A percentile compares a stretch with the other conserved stretches of the same genome.
Conservation (phyloP, 2,888 invertebrate genomes). For the Drosophila melanocephala region DNA sequence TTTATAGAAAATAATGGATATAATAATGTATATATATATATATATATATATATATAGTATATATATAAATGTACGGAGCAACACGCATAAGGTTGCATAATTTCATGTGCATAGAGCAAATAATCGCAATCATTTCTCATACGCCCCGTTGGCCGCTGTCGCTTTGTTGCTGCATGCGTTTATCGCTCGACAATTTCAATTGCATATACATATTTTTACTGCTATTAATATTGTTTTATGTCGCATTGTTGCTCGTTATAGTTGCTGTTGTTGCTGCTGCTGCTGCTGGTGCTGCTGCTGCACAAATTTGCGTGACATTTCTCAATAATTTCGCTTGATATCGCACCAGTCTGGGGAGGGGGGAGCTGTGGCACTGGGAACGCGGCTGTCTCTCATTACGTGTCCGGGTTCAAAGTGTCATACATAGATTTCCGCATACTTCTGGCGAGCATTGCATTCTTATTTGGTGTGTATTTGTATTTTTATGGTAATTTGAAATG, state of each 20-base stretch:
- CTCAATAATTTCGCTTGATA: slow-evolving; percentile 71
- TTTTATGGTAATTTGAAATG: slow-evolving; percentile 77
- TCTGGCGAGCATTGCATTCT: slow-evolving; percentile 61
- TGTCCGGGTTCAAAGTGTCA: slow-evolving; percentile 59
- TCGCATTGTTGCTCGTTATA: slow-evolving; percentile 13
- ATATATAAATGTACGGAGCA: neutral
- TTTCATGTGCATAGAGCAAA: slow-evolving; percentile 77
- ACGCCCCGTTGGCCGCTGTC: slow-evolving; percentile 31
- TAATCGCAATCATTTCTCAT: slow-evolving; percentile 72
- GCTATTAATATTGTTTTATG: slow-evolving; percentile 52
- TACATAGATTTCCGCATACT: slow-evolving; percentile 78
- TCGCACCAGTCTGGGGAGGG: slow-evolving; percentile 30
- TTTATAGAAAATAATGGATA: neutral
- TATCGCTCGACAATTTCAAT: slow-evolving; percentile 71
- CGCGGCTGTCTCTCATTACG: slow-evolving; percentile 61
- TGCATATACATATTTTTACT: slow-evolving; percentile 67
- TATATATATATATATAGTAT: neutral
- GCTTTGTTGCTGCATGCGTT: slow-evolving; percentile 22
- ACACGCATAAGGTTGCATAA: slow-evolving; percentile 72
- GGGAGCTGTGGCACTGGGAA: slow-evolving; percentile 7
- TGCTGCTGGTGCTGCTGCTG: slow-evolving; percentile 2
- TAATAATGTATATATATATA: neutral
- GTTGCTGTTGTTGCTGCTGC: neutral
- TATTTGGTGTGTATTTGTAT: slow-evolving; percentile 55
- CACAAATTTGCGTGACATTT: slow-evolving; percentile 76